phyloP scores from a whole-genome alignment of 2,797 vertebrate genomes.

The Pangasius larnaudii region DNA sequence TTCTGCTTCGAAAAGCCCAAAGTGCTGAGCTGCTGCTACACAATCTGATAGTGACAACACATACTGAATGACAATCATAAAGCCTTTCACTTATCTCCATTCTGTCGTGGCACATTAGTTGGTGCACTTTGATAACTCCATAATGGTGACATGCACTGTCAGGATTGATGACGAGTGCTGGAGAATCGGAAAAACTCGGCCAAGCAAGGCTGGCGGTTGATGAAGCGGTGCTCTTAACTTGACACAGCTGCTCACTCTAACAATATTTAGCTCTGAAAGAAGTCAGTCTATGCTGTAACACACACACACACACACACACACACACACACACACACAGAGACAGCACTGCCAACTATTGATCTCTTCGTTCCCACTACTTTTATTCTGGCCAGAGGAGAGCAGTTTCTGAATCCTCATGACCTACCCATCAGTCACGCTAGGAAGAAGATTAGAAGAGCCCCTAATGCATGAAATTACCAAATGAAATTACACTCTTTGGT shows the following conservation, averaged over 20 bases:
- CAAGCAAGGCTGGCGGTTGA: neutral
- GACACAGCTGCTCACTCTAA: constrained; percentile 4
- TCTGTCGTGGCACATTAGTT: constrained; percentile 6
- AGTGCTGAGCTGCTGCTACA: neutral
- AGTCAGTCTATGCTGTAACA: neutral
- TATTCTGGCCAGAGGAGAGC: constrained; percentile 1
- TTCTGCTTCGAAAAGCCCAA: constrained; percentile 19
- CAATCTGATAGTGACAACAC: constrained; percentile 5
- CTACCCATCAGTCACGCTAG: constrained; percentile 30
- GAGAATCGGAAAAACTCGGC: neutral
- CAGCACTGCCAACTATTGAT: constrained; percentile 17
- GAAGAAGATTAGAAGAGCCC: constrained; percentile 13
- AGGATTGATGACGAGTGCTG: neutral
- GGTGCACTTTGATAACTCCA: constrained; percentile 10
- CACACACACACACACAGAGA: constrained; percentile 8
- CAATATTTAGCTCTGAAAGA: neutral
- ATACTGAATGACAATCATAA: neutral
- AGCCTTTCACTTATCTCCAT: neutral
- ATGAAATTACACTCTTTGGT: constrained; percentile 36
- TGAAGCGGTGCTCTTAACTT: constrained; percentile 4
- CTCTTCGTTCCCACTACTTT: neutral
- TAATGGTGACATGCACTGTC: neutral
- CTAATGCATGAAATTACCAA: constrained; percentile 38
- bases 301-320: constrained; percentile 10
- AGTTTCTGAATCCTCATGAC: constrained; percentile 3